phyloP scores from a whole-genome alignment of 2,113 vertebrate genomes.

The Toxotes jaculatrix region DNA sequence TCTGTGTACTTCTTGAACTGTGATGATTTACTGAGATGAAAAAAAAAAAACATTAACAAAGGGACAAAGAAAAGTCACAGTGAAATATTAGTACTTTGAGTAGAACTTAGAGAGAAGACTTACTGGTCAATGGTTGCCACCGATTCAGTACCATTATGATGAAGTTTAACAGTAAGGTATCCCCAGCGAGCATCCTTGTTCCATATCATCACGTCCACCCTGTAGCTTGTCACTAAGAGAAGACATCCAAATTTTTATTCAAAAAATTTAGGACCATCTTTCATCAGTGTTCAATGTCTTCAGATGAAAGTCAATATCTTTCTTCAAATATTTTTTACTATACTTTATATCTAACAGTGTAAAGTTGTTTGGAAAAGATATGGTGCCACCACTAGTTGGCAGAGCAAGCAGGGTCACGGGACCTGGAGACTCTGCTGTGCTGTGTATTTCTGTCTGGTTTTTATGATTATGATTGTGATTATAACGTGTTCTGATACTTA shows the following conservation, averaged over 20 bases:
- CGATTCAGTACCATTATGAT: slow-evolving; percentile 73
- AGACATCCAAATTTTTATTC: not conserved
- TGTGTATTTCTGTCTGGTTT: not conserved
- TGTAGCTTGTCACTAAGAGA: slow-evolving; percentile 87
- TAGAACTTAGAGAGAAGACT: slow-evolving; percentile 41
- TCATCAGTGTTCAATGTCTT: not conserved
- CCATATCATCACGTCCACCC: slow-evolving; percentile 90
- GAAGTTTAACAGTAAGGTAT: slow-evolving; percentile 86
- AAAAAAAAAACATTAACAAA: slow-evolving; percentile 19
- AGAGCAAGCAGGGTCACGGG: no score
- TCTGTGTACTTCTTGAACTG: slow-evolving; percentile 86
- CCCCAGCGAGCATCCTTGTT: slow-evolving; percentile 86
- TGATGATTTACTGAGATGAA: slow-evolving; percentile 81
- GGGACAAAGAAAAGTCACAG: not conserved
- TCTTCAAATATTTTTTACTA: no score
- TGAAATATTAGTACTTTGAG: no score
- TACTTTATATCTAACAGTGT: no score
- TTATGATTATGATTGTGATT: not conserved
- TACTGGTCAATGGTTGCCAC: slow-evolving; percentile 80
- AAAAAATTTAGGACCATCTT: not conserved
- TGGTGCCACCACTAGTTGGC: no score
- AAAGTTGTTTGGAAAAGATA: no score
- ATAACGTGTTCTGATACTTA: slow-evolving; percentile 63
- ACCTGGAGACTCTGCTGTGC: not conserved
- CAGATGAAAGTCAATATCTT: no score